Percentiles rank a stretch among this genome's conserved stretches.
These are phyloP conservation scores for Acestrorhynchus altus DNA, from an alignment of 2,797 vertebrate genomes.

Conservation along the genomic window DNA sequence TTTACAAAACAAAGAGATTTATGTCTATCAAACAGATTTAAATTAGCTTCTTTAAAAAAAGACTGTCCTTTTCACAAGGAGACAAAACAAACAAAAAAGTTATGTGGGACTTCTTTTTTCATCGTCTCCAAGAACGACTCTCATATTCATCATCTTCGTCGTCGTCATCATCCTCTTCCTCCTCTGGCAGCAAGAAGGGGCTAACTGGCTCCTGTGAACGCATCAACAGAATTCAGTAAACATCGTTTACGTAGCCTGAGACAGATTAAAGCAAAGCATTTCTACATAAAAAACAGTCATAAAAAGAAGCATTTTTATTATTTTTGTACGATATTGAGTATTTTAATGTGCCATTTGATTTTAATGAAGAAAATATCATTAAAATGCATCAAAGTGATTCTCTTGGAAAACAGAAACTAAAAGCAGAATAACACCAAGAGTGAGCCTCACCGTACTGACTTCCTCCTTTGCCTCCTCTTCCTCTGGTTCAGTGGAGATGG, in stretches of 20 bases:
- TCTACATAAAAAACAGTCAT: too few species aligned
- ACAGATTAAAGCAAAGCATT: too few species aligned
- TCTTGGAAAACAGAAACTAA: not conserved
- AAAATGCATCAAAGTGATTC: too few species aligned
- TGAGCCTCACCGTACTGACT: slow-evolving; percentile 73
- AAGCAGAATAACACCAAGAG: not conserved
- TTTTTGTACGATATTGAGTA: too few species aligned
- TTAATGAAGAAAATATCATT: too few species aligned
- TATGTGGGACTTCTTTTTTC: slow-evolving; percentile 65
- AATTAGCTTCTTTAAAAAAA: slow-evolving; percentile 47
- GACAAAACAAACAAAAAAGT: not conserved
- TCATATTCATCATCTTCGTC: slow-evolving; percentile 93
- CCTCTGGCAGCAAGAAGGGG: slow-evolving; percentile 88
- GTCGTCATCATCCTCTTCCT: slow-evolving; percentile 91
- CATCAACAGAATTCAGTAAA: too few species aligned
- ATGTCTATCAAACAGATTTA: slow-evolving; percentile 55
- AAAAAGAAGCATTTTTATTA: too few species aligned
- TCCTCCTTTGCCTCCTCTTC: slow-evolving; percentile 95
- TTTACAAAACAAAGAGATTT: slow-evolving; percentile 55
- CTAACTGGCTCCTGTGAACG: slow-evolving; percentile 84
- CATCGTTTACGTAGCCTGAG: too few species aligned
- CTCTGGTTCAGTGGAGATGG: slow-evolving; percentile 89
- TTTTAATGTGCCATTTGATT: not conserved
- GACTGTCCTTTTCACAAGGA: slow-evolving; percentile 50
- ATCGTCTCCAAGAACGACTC: slow-evolving; percentile 97